Conservation (phyloP, 2,888 invertebrate species). For the Nomada fabriciana region DNA sequence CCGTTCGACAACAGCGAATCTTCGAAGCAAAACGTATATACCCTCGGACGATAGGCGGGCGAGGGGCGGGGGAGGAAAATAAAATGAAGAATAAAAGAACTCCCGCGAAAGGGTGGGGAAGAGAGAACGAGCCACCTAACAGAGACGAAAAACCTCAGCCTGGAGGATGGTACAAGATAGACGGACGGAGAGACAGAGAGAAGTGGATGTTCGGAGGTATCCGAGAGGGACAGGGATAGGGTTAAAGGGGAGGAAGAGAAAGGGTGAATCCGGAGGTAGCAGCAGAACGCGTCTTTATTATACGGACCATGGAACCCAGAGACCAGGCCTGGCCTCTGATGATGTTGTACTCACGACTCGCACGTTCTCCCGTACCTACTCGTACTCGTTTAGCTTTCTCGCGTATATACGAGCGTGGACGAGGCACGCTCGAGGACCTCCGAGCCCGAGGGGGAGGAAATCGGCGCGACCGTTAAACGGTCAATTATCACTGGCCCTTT, state of each 20-base stretch:
- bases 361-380: constrained; percentile 71
- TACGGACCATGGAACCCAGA: constrained; percentile 78
- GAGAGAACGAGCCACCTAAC: constrained; percentile 10
- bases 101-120: constrained; percentile 6
- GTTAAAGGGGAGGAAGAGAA: constrained; percentile 28
- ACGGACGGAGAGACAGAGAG: constrained; percentile 10
- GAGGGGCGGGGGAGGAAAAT: constrained; percentile 24
- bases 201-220: constrained; percentile 1
- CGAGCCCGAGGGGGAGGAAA: constrained; percentile 61
- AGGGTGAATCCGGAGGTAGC: constrained; percentile 68
- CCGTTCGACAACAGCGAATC: constrained; percentile 55
- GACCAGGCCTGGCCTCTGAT: constrained; percentile 75
- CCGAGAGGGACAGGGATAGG: constrained; percentile 15
- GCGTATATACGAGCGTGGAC: constrained; percentile 53
- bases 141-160: background rate
- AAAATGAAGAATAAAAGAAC: constrained; percentile 41
- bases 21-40: constrained; percentile 48
- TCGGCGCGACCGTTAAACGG: constrained; percentile 72
- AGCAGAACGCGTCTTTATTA: constrained; percentile 83
- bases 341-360: constrained; percentile 79
- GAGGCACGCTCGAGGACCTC: constrained; percentile 47
- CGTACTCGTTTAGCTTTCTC: constrained; percentile 73
- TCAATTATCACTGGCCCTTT: constrained; percentile 68
- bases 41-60: background rate
- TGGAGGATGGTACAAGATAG: constrained; percentile 10